A percentile compares a stretch with the other conserved stretches of the same genome.
Evolutionary conservation across 2,113 vertebrate genomes (phyloP).

Genomic region (Triplophysa tibetana): DNA sequence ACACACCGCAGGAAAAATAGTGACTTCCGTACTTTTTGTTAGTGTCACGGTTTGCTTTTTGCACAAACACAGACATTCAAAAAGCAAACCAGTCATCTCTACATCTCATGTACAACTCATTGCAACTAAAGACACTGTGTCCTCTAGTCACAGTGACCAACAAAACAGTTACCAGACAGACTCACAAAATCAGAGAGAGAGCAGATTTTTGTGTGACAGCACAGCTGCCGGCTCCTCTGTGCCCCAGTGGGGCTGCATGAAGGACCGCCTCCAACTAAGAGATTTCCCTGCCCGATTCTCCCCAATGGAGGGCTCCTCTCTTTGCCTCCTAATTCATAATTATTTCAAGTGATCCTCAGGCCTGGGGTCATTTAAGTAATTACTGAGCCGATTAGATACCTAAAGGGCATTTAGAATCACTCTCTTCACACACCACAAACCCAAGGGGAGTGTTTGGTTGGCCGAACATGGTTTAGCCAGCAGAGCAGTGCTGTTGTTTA

Average conservation of each 20-base stretch:
- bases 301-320: constrained; percentile 48
- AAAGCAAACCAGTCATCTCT: not conserved
- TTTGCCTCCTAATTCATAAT: constrained; percentile 59
- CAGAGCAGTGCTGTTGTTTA: not conserved
- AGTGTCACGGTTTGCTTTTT: not conserved
- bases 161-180: not conserved
- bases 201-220: constrained; percentile 17
- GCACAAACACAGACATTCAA: not conserved
- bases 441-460: constrained; percentile 51
- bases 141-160: not conserved
- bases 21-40: too few relatives aligned
- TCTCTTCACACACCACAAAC: constrained; percentile 44
- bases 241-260: constrained; percentile 40
- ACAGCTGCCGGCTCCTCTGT: constrained; percentile 17
- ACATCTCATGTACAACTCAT: not conserved
- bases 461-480: constrained; percentile 55
- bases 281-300: constrained; percentile 47
- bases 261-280: constrained; percentile 54
- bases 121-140: not conserved
- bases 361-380: constrained; percentile 63
- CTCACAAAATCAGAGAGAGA: constrained; percentile 28
- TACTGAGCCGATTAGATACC: constrained; percentile 62
- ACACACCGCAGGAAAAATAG: too few relatives aligned
- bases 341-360: constrained; percentile 58
- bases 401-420: constrained; percentile 60